Evolutionary conservation across 2,797 vertebrate species (phyloP), one percentile per base, ranked within the genome.

Genomic region (Coccyzus lansbergi): DNA sequence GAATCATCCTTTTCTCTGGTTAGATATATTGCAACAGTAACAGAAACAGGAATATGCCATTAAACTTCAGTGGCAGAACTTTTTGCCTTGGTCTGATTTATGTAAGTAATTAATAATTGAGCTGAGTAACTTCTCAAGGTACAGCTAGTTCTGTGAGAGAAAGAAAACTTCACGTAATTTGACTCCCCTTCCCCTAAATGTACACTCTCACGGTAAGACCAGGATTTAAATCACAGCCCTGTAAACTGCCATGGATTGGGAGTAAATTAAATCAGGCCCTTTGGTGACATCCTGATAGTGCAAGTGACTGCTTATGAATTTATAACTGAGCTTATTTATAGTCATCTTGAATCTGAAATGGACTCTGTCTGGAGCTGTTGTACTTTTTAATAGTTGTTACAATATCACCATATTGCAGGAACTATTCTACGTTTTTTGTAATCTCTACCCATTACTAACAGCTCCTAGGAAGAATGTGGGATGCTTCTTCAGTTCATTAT

Each of bases 221-320:
- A 67, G 72, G 36, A 63, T 83, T 93, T 92, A 86, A 95, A 86
- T 91, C 67, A 91, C 69, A 62, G 55, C 46, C 33, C 33, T 68
- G 48, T 44, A 79, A 92, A 79, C 52, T 91, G 74, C 59, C 1
- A 2, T 53, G 16, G 48, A 29, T 38, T 59, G 10, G 12, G 55
- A 80, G 55, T 81, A 94, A 94, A 95, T 86, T 6, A 89, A 87
- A 85, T 49, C 78, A 22, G n/a, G 17, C 34, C 64, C 33, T 88
- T 89, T 55, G 46, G 65, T 89, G 82, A 75, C 59, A 75, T 55
- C 55, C n/a, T 71, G 80, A 34, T 34, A 74, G 55, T 44, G n/a
- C 40, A 72, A 82, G 33, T 46, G 22, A 12, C 10, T 22, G 67
- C 64, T 88, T 78, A 71, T 70, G 40, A 78, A 83, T 25, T 4